Percentiles rank a stretch among this genome's conserved stretches.
Conservation (phyloP, 2,797 vertebrate genomes). For the Perodicticus potto region DNA sequence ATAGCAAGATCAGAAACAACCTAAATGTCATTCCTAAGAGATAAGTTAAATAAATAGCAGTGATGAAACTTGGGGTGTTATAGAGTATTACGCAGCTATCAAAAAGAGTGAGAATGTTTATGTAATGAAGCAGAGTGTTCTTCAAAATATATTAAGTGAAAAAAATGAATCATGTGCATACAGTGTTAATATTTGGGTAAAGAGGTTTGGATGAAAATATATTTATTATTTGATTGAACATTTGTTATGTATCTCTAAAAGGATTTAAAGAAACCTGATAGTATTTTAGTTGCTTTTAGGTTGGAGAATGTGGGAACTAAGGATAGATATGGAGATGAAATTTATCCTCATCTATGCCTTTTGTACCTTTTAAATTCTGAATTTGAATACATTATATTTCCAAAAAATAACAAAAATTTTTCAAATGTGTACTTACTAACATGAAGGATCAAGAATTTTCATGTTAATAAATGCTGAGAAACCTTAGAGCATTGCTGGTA, state of each 20-base stretch:
- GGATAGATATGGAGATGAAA: background rate
- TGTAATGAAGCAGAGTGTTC: background rate
- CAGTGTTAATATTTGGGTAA: background rate
- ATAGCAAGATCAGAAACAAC: background rate
- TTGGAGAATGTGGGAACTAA: background rate
- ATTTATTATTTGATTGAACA: conserved; percentile 2
- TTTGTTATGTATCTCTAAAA: background rate
- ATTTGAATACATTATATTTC: background rate
- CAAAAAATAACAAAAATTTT: background rate
- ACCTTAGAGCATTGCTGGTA: background rate
- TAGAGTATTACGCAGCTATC: background rate
- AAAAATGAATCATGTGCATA: background rate
- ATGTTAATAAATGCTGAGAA: background rate
- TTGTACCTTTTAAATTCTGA: conserved; percentile 3
- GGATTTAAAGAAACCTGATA: background rate
- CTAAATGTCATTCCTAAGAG: background rate
- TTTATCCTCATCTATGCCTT: background rate
- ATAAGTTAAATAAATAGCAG: background rate
- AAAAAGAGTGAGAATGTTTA: conserved; percentile 3
- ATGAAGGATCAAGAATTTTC: background rate
- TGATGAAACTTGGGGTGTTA: background rate
- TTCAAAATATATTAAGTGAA: conserved; percentile 13
- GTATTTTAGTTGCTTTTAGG: background rate
- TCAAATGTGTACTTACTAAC: no score
- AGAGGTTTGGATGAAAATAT: background rate